Percentiles rank a stretch among this genome's conserved stretches.
These are phyloP conservation scores for Onychomys torridus DNA, from an alignment of 2,797 vertebrate genomes.

Conservation along the genomic window DNA sequence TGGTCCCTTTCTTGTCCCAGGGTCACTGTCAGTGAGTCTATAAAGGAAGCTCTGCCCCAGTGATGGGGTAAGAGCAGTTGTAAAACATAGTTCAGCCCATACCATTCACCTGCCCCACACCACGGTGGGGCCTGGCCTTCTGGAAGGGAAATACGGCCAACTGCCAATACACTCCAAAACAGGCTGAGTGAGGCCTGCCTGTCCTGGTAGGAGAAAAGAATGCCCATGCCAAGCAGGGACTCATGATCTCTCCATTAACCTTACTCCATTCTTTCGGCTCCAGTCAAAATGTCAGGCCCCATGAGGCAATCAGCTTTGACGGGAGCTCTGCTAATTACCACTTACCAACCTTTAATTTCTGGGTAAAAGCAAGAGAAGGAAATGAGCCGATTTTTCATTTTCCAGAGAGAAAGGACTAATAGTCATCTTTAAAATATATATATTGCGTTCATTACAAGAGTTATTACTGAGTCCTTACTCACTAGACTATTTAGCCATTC, in stretches of 20 bases:
- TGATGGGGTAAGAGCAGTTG: rapidly evolving
- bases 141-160: neutral
- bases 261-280: neutral
- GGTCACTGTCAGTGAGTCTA: neutral
- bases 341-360: conserved; percentile 75
- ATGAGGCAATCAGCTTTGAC: conserved; percentile 70
- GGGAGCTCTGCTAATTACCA: conserved; percentile 73
- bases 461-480: conserved; percentile 57
- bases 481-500: conserved; percentile 36
- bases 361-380: conserved; percentile 73
- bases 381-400: conserved; percentile 77
- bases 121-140: neutral
- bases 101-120: neutral
- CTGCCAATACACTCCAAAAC: neutral
- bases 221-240: neutral
- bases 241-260: conserved; percentile 53
- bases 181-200: neutral
- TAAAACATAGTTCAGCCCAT: neutral
- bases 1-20: neutral
- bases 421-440: neutral
- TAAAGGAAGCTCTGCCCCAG: neutral
- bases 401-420: conserved; percentile 71
- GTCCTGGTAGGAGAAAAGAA: neutral
- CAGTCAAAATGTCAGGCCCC: conserved; percentile 63
- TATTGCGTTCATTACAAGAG: conserved; percentile 55